Base-by-base conservation (phyloP, 1,140 invertebrate genomes). In the Ectropis grisescens region DNA sequence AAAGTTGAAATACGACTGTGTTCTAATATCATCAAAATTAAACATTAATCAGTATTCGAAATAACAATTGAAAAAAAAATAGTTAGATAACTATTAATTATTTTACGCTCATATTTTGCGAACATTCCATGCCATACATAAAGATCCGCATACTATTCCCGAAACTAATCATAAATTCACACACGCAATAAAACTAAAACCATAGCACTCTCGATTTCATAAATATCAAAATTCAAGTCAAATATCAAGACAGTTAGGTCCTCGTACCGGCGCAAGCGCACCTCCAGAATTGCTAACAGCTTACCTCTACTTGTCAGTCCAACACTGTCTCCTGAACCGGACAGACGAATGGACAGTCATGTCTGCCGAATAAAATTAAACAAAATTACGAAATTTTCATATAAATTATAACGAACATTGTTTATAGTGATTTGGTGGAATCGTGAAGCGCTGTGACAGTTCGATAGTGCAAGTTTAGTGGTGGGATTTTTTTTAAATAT, bases 201-300 rank as follows among this genome's bases (percentile, higher is more conserved):
- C 16, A n/a, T n/a, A 62, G 47, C 65, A 78, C 72, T 78, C 69
- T 78, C 72, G 55, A 62, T 78, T 71, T 74, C 67, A 57, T 24
- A 37, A 28, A 38, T 49, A 70, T 74, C 54, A 71, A 62, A 58
- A 78, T 78, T 74, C 69, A 62, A 19, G 48, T 41, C 50, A 68
- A 71, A 58, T 57, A 52, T 61, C 67, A 67, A 70, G 58, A 74
- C 71, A 76, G 71, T 76, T 78, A 74, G 48, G 47, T 59, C 58
- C 45, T 33, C 34, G 36, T 50, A 58, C 43, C 39, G 45, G 36
- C 67, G 56, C 53, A 15, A 19, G 45, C 72, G 69, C 69, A 52
- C 58, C 47, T 55, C 26, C 50, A 44, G 69, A 62, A 65, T 72
- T 37, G 41, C 33, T 50, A 71, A 60, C 46, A 35, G 45, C 48